Percentiles rank a stretch among this genome's conserved stretches.
Evolutionary conservation across 2,888 invertebrate genomes (phyloP).

Genomic region (Drosophila meridiana): DNA sequence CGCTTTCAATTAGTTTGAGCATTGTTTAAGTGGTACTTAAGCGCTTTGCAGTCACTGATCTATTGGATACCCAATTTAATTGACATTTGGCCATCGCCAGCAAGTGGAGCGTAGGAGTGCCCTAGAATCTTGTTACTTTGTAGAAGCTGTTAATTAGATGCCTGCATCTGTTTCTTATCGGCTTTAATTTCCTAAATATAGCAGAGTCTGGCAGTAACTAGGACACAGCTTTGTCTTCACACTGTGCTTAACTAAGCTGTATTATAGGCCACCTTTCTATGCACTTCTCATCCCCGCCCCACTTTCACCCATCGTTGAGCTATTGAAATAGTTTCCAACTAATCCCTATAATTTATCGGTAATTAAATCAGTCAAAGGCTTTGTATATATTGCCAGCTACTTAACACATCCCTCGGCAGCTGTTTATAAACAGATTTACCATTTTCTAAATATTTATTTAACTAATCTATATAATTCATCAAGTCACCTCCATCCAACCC

Average conservation of each 20-base stretch:
- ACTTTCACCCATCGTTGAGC: background rate
- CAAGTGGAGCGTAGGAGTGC: background rate
- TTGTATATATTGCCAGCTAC: background rate
- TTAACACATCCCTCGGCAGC: background rate
- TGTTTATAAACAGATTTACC: background rate
- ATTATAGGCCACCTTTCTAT: background rate
- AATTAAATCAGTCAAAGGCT: background rate
- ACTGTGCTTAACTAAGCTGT: background rate
- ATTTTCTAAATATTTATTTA: conserved; percentile 28
- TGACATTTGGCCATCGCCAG: conserved; percentile 50
- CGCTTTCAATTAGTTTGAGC: conserved; percentile 68
- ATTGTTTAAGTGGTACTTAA: conserved; percentile 54
- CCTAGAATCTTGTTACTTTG: background rate
- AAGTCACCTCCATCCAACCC: conserved; percentile 8
- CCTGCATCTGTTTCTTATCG: background rate
- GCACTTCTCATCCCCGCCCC: background rate
- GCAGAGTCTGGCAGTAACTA: background rate
- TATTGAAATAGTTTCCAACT: background rate
- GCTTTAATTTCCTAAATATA: background rate
- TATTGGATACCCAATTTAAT: conserved; percentile 65
- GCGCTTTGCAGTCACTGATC: conserved; percentile 45
- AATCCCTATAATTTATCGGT: background rate
- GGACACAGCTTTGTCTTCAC: background rate
- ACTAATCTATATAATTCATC: conserved; percentile 43
- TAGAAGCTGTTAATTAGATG: conserved; percentile 8